These are phyloP conservation scores for Carduelis carduelis DNA, from an alignment of 2,797 vertebrate species.

Conservation along the genomic window DNA sequence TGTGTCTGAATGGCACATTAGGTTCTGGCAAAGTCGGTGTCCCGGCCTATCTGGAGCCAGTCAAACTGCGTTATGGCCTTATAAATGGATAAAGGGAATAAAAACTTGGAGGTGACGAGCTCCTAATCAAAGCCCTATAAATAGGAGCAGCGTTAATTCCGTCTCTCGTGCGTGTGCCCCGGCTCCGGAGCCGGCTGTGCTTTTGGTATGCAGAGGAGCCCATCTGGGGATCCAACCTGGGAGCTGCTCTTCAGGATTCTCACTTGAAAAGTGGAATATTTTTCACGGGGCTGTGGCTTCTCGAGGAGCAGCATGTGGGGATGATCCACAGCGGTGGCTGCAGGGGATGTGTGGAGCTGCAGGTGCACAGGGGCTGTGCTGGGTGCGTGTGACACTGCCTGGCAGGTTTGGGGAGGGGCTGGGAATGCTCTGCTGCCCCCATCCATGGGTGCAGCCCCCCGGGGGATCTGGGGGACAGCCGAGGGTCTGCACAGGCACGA, in stretches of 20 bases:
- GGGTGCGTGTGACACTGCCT: fast-evolving
- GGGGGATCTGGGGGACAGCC: fast-evolving
- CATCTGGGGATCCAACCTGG: constrained; percentile 48
- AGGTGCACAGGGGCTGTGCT: neutral
- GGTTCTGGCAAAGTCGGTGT: constrained; percentile 60
- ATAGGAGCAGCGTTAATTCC: constrained; percentile 61
- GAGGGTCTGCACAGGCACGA: neutral
- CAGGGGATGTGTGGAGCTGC: neutral
- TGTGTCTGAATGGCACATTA: constrained; percentile 65
- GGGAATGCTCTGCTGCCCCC: neutral
- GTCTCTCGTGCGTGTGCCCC: neutral
- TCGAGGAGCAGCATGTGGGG: neutral
- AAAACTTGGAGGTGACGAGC: constrained; percentile 56
- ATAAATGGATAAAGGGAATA: constrained; percentile 71
- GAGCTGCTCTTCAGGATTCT: constrained; percentile 50
- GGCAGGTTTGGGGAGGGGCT: fast-evolving
- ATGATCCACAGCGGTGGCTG: fast-evolving
- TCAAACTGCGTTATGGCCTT: constrained; percentile 70
- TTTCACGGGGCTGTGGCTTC: neutral
- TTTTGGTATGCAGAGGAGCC: constrained; percentile 36
- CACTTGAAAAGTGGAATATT: constrained; percentile 15
- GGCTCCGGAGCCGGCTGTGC: neutral
- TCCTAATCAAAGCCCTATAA: constrained; percentile 71
- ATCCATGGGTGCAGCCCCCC: fast-evolving
- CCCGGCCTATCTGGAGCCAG: constrained; percentile 35